Conservation (phyloP, 2,797 vertebrate genomes). For the Eurystomus glaucurus region DNA sequence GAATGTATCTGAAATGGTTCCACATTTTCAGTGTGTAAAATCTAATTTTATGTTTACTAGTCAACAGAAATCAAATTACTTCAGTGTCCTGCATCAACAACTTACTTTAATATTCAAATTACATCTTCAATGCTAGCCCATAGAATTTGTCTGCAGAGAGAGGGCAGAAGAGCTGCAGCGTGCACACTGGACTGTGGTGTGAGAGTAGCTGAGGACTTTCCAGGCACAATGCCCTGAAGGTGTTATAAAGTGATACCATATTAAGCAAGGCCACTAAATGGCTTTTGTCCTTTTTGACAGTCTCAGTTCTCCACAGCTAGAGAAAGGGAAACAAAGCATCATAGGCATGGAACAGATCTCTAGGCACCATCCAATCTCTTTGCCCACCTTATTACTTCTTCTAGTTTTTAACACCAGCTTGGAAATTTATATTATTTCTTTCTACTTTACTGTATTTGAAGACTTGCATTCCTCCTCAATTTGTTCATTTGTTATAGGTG, state of each 20-base stretch:
- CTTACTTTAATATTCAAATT: neutral
- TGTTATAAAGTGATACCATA: neutral
- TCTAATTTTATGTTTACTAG: neutral
- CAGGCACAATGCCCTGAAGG: neutral
- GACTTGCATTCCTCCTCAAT: neutral
- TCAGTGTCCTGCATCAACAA: neutral
- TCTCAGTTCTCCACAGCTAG: neutral
- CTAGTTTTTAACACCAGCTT: neutral
- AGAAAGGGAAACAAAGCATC: neutral
- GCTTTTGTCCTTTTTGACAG: neutral
- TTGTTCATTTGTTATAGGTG: neutral
- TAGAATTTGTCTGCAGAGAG: neutral
- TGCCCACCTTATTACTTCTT: neutral
- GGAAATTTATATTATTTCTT: neutral
- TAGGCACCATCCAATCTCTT: neutral
- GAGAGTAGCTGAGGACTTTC: neutral
- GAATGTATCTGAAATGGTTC: neutral
- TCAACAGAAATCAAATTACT: neutral
- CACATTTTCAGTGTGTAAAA: neutral
- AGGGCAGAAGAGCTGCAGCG: neutral
- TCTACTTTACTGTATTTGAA: neutral
- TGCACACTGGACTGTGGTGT: rapidly evolving
- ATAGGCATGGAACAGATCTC: neutral
- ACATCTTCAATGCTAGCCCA: neutral
- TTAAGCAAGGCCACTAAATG: neutral